Conservation (phyloP, 2,113 vertebrate genomes). For the Plestiodon gilberti region DNA sequence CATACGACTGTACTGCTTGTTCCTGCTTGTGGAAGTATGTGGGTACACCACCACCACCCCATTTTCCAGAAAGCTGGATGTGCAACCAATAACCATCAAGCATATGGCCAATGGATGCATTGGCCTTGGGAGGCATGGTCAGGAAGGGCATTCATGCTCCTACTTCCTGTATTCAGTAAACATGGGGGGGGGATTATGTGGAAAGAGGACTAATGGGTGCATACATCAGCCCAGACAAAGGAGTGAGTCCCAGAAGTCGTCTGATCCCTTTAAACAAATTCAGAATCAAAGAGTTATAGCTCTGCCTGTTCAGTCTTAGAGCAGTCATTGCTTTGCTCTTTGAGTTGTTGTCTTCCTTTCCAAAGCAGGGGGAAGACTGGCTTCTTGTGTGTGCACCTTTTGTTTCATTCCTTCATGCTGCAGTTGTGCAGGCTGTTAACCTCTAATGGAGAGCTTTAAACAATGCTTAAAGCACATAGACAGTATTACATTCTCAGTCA, state of each 20-base stretch:
- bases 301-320: not conserved
- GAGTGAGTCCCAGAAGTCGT: not conserved
- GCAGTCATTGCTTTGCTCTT: not conserved
- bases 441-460: slow-evolving; percentile 15
- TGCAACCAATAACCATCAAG: not conserved
- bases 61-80: not conserved
- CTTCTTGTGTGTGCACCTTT: not conserved
- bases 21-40: too few relatives aligned
- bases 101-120: too few relatives aligned
- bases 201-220: not conserved
- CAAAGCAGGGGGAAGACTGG: rapidly evolving
- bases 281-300: not conserved
- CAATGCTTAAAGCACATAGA: not conserved
- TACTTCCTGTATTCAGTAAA: too few relatives aligned
- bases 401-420: not conserved
- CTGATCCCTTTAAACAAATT: too few relatives aligned
- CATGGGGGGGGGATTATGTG: too few relatives aligned
- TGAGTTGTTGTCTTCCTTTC: not conserved
- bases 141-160: too few relatives aligned
- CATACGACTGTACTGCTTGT: too few relatives aligned
- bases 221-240: not conserved
- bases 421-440: not conserved
- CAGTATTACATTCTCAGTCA: not conserved
- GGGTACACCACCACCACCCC: too few relatives aligned
- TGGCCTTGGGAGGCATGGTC: too few relatives aligned